Evolutionary conservation across 37 sponge, comb jelly and placozoan genomes (phyloP).

Genomic region (Theonella swinhoei): DNA sequence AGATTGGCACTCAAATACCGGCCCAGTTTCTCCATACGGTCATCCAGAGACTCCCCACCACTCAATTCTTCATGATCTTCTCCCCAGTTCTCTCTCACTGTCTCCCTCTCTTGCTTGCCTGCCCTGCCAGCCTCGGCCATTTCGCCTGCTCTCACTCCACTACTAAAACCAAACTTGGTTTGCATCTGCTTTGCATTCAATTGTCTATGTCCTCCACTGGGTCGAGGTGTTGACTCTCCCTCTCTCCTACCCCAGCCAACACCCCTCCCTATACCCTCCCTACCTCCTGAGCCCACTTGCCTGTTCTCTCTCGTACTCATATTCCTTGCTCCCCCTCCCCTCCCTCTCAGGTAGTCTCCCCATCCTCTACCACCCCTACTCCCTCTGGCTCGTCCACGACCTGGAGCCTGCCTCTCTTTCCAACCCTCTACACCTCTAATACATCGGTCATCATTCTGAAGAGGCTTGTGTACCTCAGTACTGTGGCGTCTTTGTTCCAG

Average conservation of each 20-base stretch:
- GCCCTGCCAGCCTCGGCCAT: too few species aligned
- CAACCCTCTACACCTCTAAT: too few species aligned
- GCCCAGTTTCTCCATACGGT: neutral
- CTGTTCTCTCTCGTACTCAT: too few species aligned
- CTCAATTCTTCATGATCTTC: neutral
- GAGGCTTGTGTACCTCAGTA: too few species aligned
- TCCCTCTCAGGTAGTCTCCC: neutral
- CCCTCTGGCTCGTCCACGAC: neutral
- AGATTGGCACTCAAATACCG: neutral
- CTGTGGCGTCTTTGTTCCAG: too few species aligned
- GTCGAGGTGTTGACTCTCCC: neutral
- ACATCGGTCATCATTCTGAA: too few species aligned
- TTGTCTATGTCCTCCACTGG: too few species aligned
- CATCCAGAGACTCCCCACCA: neutral
- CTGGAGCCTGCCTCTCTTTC: neutral
- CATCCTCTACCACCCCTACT: neutral
- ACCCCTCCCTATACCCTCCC: neutral
- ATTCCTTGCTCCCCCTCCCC: too few species aligned
- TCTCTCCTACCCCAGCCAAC: neutral
- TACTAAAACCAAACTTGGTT: too few species aligned
- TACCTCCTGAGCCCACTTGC: neutral
- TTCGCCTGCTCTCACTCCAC: too few species aligned
- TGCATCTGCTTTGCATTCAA: too few species aligned
- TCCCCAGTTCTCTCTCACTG: neutral
- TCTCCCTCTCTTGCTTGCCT: neutral